phyloP scores from a whole-genome alignment of 1,140 invertebrate genomes.

The Chironomus striatipennis region DNA sequence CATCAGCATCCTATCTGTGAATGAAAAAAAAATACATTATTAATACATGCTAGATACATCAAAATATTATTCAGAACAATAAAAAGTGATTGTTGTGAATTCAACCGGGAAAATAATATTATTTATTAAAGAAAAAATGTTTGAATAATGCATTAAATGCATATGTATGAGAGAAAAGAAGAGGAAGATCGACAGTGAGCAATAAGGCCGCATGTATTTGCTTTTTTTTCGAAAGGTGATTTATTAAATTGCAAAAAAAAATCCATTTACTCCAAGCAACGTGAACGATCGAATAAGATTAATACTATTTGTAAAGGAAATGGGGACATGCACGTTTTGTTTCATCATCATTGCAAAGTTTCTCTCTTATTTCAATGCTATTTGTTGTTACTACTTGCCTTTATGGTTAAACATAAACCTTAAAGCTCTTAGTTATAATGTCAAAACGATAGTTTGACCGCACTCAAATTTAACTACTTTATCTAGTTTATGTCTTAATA shows the following conservation, averaged over 20 bases:
- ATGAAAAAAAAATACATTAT: slow-evolving; percentile 34
- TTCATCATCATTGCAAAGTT: slow-evolving; percentile 11
- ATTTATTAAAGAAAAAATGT: not conserved
- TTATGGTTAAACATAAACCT: no score
- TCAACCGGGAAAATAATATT: not conserved
- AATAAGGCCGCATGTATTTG: not conserved
- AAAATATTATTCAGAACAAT: not conserved
- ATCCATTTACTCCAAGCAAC: not conserved
- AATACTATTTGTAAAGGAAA: not conserved
- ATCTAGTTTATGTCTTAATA: no score
- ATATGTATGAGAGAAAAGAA: not conserved
- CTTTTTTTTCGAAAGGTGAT: not conserved
- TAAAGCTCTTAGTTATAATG: no score
- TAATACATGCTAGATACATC: not conserved
- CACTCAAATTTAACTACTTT: no score
- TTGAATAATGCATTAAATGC: not conserved
- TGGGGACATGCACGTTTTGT: slow-evolving; percentile 19
- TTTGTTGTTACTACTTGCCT: no score
- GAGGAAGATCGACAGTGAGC: not conserved
- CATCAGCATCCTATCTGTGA: slow-evolving; percentile 60
- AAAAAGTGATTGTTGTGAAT: slow-evolving; percentile 17
- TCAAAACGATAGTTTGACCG: no score
- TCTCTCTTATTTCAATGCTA: not conserved
- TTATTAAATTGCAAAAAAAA: slow-evolving; percentile 20
- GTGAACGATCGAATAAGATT: slow-evolving; percentile 17